phyloP scores from a whole-genome alignment of 2,797 vertebrate species.

The Tragelaphus oryx region DNA sequence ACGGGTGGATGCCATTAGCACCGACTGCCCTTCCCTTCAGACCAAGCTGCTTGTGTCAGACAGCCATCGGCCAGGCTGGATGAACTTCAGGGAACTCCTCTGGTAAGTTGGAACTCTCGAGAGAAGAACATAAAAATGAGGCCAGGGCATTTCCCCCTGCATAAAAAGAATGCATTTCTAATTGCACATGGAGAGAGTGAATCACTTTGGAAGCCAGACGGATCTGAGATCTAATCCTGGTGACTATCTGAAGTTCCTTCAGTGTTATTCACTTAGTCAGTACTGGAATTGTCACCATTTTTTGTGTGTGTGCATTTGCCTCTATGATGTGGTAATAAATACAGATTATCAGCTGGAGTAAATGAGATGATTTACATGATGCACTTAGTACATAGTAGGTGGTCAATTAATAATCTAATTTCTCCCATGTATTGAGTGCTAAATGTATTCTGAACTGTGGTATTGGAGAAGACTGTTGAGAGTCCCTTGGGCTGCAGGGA shows the following conservation, averaged over 20 bases:
- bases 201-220: neutral
- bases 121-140: neutral
- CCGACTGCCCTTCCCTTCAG: constrained; percentile 79
- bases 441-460: neutral
- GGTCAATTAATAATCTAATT: neutral
- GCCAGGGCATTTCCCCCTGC: neutral
- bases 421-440: neutral
- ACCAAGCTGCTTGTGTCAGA: constrained; percentile 83
- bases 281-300: neutral
- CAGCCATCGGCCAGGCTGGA: constrained; percentile 80
- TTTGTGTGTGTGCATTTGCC: neutral
- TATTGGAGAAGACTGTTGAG: neutral
- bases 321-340: neutral
- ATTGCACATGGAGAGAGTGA: neutral
- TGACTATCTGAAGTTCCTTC: neutral
- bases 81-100: constrained; percentile 79
- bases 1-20: constrained; percentile 78
- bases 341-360: neutral
- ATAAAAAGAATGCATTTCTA: neutral
- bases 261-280: neutral
- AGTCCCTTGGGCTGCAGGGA: neutral
- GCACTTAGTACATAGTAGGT: neutral
- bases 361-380: neutral
- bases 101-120: constrained; percentile 57
- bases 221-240: neutral